Conservation (phyloP, 2,888 invertebrate genomes). For the Hyles lineata region DNA sequence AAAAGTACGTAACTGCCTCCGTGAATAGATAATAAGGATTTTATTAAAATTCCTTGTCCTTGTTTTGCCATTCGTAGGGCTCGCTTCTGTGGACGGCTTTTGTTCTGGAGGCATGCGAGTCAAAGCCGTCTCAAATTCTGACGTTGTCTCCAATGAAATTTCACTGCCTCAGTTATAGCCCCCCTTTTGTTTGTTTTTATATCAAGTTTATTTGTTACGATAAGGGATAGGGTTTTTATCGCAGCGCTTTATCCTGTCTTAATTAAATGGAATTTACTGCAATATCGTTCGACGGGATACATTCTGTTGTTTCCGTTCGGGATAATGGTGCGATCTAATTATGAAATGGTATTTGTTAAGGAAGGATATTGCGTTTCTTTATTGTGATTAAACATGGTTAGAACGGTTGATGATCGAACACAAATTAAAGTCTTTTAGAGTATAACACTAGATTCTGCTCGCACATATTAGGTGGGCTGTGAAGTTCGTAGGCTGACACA, state of each 20-base stretch:
- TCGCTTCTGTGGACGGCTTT: constrained; percentile 61
- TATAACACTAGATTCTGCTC: too few species aligned
- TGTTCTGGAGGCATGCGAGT: constrained; percentile 70
- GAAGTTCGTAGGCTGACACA: too few species aligned
- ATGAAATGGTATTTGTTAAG: background rate
- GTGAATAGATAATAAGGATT: constrained; percentile 83
- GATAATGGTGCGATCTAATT: constrained; percentile 5
- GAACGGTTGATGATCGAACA: too few species aligned
- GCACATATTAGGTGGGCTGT: too few species aligned
- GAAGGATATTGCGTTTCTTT: background rate
- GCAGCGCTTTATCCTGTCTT: constrained; percentile 46
- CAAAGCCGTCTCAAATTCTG: constrained; percentile 61
- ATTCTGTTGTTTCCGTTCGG: constrained; percentile 7
- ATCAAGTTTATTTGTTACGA: constrained; percentile 49
- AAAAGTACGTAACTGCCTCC: constrained; percentile 77
- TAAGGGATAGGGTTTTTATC: constrained; percentile 46
- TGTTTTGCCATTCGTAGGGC: constrained; percentile 72
- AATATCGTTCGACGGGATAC: constrained; percentile 12
- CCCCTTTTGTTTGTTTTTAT: constrained; percentile 59
- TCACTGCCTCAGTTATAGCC: constrained; percentile 60
- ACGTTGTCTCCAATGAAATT: constrained; percentile 66
- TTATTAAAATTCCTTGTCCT: constrained; percentile 83
- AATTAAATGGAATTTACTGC: constrained; percentile 36
- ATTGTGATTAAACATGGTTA: background rate
- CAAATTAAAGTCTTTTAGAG: too few species aligned